phyloP scores from a whole-genome alignment of 2,888 invertebrate genomes.

The Gastrophysa polygoni region DNA sequence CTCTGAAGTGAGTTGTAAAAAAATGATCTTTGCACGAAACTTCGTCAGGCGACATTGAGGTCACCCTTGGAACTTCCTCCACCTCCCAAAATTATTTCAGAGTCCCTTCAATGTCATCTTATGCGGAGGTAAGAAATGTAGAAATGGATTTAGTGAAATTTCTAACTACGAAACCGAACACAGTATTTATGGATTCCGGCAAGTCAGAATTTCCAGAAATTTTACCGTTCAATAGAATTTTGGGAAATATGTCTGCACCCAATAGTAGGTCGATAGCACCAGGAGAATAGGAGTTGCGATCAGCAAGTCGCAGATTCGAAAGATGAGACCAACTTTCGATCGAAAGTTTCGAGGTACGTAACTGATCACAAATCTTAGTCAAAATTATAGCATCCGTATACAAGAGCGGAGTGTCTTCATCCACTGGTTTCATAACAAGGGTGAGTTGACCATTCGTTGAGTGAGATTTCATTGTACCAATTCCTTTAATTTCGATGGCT shows the following conservation, averaged over 20 bases:
- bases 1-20: background rate
- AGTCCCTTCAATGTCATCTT: background rate
- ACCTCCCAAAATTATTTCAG: constrained; percentile 14
- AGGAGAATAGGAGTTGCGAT: background rate
- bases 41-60: constrained; percentile 4
- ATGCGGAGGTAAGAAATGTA: too few species aligned
- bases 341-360: background rate
- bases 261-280: background rate
- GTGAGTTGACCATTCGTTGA: background rate
- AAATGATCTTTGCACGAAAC: constrained; percentile 10
- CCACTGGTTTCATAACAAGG: background rate
- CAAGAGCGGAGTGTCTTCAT: background rate
- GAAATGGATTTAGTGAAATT: too few species aligned
- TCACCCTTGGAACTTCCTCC: background rate
- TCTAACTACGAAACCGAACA: background rate
- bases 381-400: background rate
- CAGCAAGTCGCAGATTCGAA: background rate
- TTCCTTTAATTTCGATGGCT: background rate
- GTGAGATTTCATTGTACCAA: background rate
- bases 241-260: background rate
- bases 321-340: background rate
- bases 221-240: background rate
- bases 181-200: background rate
- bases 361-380: background rate
- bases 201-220: background rate